Evolutionary conservation across 2,113 vertebrate species (phyloP), one percentile per base, ranked within the genome.

Genomic region (Corvus moneduloides): DNA sequence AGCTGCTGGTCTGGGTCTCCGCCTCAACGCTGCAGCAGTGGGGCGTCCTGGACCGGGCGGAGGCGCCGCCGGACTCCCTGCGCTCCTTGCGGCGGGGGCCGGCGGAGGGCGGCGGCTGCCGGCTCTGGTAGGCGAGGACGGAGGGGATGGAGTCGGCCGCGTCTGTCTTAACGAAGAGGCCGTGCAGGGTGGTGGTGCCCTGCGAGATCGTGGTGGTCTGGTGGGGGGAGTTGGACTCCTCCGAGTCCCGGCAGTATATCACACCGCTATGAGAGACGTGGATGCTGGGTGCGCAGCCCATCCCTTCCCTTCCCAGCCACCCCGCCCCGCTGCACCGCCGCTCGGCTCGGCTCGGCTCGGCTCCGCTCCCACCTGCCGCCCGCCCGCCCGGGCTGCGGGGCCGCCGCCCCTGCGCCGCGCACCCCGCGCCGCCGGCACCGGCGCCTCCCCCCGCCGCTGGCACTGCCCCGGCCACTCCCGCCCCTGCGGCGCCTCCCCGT

Each of bases 201-300:
- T 99, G 99, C 55, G 99, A 99, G 98, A 98, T 97, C 96, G 98
- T 97, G 96, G 98, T 98, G 97, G 98, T 98, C 98, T 99, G 99
- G 95, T 98, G 99, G 30, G 99, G 99, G 44, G 99, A 99, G 96
- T 96, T 98, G 97, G 99, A 99, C 95, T 99, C 99, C 96, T 99
- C 99, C 68, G 99, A 99, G 98, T 99, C 99, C 69, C 99, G 98
- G 98, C 99, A 99, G 98, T 99, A 99, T 97, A 99, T 99, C 97
- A 99, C 99, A 87, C 99, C 99, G 98, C 99, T 99, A 98, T 99
- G 99, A 94, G 99, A 99, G 98, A 99, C 99, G 97, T 99, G 99
- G 98, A 99, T 99, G 94, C 99, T 99, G 97, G 99, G 99, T 97
- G 99, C 99, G 98, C 99, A 99, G 98, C 99, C 99, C 99, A 99